Percentiles rank a stretch among this genome's conserved stretches.
Evolutionary conservation across 2,113 vertebrate genomes (phyloP).

Genomic region (Cricetomys ansorgei): DNA sequence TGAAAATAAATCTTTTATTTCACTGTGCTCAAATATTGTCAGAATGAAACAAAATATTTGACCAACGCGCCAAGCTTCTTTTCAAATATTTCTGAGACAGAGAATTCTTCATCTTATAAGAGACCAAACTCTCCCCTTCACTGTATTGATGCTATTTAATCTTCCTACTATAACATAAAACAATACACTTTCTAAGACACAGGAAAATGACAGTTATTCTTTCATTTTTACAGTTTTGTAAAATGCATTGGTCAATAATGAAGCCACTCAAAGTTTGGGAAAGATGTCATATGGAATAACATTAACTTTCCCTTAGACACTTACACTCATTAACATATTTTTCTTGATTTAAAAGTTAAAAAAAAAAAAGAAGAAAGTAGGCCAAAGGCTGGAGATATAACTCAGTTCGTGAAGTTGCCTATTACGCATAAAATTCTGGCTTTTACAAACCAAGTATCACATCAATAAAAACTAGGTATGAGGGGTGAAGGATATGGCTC

Average conservation of each 20-base stretch:
- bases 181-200: background rate
- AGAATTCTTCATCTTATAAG: background rate
- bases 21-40: background rate
- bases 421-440: background rate
- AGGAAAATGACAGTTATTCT: background rate
- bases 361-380: conserved; percentile 18
- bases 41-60: background rate
- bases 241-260: background rate
- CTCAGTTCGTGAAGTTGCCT: background rate
- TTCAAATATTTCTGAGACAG: background rate
- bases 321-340: conserved; percentile 7
- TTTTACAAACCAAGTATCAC: background rate
- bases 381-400: background rate
- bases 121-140: background rate
- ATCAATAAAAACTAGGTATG: background rate
- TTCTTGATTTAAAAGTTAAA: conserved; percentile 45
- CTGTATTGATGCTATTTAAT: background rate
- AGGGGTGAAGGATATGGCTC: no score
- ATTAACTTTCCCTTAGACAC: conserved; percentile 37
- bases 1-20: background rate
- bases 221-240: background rate
- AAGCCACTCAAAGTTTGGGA: background rate
- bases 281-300: background rate
- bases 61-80: background rate
- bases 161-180: background rate